Evolutionary conservation across 2,888 invertebrate species (phyloP), one percentile per base, ranked within the genome.

Genomic region (Sceliomorpha sp.): DNA sequence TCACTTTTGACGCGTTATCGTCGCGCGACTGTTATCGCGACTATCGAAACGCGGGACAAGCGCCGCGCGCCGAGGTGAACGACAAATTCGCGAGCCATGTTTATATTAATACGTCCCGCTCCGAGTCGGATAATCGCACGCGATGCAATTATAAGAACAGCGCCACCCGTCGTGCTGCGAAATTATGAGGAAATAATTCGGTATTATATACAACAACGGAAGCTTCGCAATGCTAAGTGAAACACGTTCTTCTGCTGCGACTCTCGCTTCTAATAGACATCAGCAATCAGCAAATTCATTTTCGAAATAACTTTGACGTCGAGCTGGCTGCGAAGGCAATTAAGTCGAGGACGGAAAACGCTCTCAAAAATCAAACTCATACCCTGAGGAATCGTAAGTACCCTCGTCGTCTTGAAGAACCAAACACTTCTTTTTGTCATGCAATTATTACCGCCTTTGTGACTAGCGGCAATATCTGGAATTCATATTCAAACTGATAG

Each of bases 1-100:
- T 40, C 62, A 39, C 39, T 62, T 44, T 36, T 50, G 50, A 26
- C 32, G 40, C 40, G 9, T n/a, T 1, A 15, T 44, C 34, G 24
- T 40, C 10, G 31, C 31, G 2, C 3, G 1, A 6, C 9, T 10
- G 9, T 31, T 10, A 31, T 31, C n/a, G n/a, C n/a, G 4, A 10
- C 12, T 59, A 34, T 58, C 32, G 39, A 36, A 8, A 14, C 36
- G 2, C 40, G 6, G 15, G 8, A 10, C 17, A 34, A 48, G 39
- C 40, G n/a, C n/a, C n/a, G n/a, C n/a, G n/a, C n/a, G n/a, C 17
- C 15, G 39, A 2, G 10, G 17, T 32, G 10, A 20, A 37, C 39
- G 17, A 14, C 20, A 20, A 45, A 36, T 37, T 44, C 24, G 15
- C 26, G n/a, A 17, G 31, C 15, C 20, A 39, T 31, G 39, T 29